A percentile compares a stretch with the other conserved stretches of the same genome.
Evolutionary conservation across 2,797 vertebrate genomes (phyloP).

Genomic region (Monodelphis domestica): DNA sequence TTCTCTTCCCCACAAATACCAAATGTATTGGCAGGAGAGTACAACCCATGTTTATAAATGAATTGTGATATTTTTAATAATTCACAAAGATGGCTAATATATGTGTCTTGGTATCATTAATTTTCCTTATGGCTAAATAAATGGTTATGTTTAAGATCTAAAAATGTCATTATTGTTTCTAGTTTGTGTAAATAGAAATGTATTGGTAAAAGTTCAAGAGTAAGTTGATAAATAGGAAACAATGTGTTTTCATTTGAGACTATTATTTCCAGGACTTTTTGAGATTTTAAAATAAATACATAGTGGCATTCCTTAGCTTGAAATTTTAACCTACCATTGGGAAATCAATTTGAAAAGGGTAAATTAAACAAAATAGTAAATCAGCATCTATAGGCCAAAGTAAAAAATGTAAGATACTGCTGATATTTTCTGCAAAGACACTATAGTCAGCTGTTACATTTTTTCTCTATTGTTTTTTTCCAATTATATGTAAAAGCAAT

Average conservation of each 20-base stretch:
- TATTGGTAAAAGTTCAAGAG: neutral
- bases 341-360: neutral
- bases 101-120: neutral
- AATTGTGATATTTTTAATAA: neutral
- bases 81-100: neutral
- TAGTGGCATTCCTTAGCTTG: neutral
- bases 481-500: too few relatives aligned
- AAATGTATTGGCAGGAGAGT: neutral
- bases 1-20: neutral
- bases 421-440: neutral
- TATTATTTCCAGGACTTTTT: neutral
- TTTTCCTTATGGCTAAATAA: neutral
- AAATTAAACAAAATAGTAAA: neutral
- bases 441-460: too few relatives aligned
- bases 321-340: neutral
- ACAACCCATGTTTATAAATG: neutral
- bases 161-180: neutral
- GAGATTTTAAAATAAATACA: neutral
- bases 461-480: too few relatives aligned
- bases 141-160: neutral
- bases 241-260: neutral
- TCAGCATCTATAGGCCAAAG: neutral
- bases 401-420: neutral
- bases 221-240: neutral
- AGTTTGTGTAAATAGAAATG: neutral